Base-by-base conservation (phyloP, 2,888 invertebrate genomes). In the Hydroisotoma schaefferi region DNA sequence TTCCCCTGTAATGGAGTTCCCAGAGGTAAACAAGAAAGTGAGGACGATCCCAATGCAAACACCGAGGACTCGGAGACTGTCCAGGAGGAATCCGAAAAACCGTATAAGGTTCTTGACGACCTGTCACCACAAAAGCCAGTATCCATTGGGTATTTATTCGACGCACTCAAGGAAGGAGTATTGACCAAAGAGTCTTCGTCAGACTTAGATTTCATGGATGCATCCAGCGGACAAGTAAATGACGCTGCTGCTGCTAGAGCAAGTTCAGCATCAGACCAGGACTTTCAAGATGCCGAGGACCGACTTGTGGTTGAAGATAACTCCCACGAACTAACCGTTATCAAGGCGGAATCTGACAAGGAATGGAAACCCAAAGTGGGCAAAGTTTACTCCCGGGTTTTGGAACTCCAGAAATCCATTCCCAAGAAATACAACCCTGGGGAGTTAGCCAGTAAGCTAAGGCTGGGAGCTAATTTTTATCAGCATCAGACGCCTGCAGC, bases 181-280 rank as follows among this genome's bases (percentile, higher is more conserved):
- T 49, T 60, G 1, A 55, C 61, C 0, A 57, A 64, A 43, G 64
- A 61, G 0, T 64, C 64, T 5, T 64, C 64, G 18, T 61, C 61
- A 15, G 64, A 64, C 12, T 52, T 64, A 2, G 6, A n/a, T 52
- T 12, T 22, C 8, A 26, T 43, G 25, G 26, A 54, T 20, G 55
- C 29, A 23, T 5, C 20, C 4, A 15, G 20, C n/a, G n/a, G 40
- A 40, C 40, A 5, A 40, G n/a, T 25, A 6, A 23, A 12, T 23
- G 46, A 46, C 3, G 12, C 25, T 6, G 6, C 12, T 46, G 20
- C 22, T 6, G 18, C 22, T 23, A 4, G 46, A 3, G n/a, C n/a
- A n/a, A n/a, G n/a, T n/a, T n/a, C n/a, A n/a, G n/a, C n/a, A n/a
- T 46, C 46, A 4, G 46, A 46, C 20, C 6, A 15, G 12, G 6